Evolutionary conservation across 1,140 invertebrate genomes (phyloP), one percentile per base, ranked within the genome.

Genomic region (Penaeus japonicus): DNA sequence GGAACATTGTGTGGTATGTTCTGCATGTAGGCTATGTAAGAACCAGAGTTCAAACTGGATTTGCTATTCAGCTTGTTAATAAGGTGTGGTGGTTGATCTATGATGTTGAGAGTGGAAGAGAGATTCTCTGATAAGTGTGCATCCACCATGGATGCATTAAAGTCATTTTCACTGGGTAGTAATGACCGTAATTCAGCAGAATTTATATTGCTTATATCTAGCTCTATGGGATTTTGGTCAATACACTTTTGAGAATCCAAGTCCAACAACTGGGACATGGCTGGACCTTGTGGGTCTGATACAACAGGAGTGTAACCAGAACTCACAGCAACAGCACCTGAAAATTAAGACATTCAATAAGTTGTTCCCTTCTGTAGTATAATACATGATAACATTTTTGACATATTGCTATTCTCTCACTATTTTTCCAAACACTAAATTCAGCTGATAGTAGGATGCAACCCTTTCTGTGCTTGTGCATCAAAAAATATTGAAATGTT

Each of bases 111-210:
- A 75, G 89, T 90, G 24, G 87, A 89, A 3, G 90, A 91, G 59
- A 92, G 89, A 84, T 92, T 91, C 53, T 91, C 90, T 27, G 89
- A 90, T 1, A 92, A 82, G 65, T 92, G 90, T 59, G 89, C 89
- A 47, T 92, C 91, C 2, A 92, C 89, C 65, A 91, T 88, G 27
- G 90, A 90, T 32, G 90, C 84, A 75, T 91, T 92, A 55, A 91
- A 90, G 80, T 92, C 92, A 54, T 80, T 89, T n/a, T 91, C 89
- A 78, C 90, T 91, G 17, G 91, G 91, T 27, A 92, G 83, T 27
- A 92, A 89, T 53, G 91, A 91, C 32, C 89, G 89, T 30, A 91
- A 81, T 39, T 91, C 90, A 27, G 90, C 91, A n/a, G 89, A 91
- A 57, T 90, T 91, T 59, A 91, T 84, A 57, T 91, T 87, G 62